Conservation (phyloP, 2,797 vertebrate genomes). For the Acrossocheilus fasciatus region DNA sequence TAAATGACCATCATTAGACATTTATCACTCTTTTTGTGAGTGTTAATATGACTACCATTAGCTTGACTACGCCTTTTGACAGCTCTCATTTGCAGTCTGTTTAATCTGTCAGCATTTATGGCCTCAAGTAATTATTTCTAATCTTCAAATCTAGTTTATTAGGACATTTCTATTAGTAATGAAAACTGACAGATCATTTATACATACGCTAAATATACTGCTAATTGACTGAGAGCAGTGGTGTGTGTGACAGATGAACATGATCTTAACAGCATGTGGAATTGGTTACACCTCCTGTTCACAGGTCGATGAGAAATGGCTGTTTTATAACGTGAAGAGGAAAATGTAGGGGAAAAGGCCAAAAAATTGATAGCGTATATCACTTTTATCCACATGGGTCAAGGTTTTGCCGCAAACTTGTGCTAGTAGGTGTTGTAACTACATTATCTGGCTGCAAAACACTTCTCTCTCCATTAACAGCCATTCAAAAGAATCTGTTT, state of each 20-base stretch:
- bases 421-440: background rate
- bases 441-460: background rate
- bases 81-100: constrained; percentile 17
- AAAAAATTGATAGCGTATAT: background rate
- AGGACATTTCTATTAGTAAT: constrained; percentile 27
- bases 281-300: constrained; percentile 4
- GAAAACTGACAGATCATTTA: constrained; percentile 42
- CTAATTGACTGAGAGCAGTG: constrained; percentile 27
- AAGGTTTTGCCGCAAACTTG: background rate
- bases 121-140: constrained; percentile 10
- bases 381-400: background rate
- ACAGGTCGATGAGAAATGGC: background rate
- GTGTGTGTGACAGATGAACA: constrained; percentile 18
- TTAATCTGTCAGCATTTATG: constrained; percentile 40
- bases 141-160: constrained; percentile 43
- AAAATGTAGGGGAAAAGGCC: background rate
- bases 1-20: constrained; percentile 40
- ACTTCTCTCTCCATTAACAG: background rate
- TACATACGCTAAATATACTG: background rate
- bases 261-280: constrained; percentile 9
- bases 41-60: constrained; percentile 38
- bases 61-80: constrained; percentile 21
- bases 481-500: background rate
- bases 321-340: background rate
- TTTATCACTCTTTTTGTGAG: constrained; percentile 1